Percentiles rank a stretch among this genome's conserved stretches.
Conservation (phyloP, 92 coral and sea anemone genomes). For the Galaxea fascicularis region DNA sequence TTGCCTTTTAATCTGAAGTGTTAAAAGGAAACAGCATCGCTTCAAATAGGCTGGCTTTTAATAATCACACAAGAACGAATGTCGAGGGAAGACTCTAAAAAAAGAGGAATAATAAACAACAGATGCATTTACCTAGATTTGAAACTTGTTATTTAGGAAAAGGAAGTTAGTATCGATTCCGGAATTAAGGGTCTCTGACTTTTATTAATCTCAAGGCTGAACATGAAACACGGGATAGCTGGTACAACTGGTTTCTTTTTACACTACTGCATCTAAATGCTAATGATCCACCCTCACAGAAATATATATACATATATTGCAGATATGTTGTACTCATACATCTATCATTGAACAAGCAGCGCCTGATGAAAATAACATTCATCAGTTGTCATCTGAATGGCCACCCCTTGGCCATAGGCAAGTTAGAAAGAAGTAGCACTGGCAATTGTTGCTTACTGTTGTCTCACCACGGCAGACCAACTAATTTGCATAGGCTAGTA, state of each 20-base stretch:
- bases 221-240: constrained; percentile 1
- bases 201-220: constrained; percentile 7
- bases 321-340: too few species aligned
- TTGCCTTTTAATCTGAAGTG: neutral
- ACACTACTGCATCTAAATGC: neutral
- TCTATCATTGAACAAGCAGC: too few species aligned
- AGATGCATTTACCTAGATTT: neutral
- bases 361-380: neutral
- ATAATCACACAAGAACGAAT: neutral
- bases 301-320: neutral
- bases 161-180: neutral
- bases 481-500: too few species aligned
- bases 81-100: neutral
- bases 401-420: too few species aligned
- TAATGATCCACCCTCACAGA: neutral
- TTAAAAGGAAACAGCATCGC: neutral
- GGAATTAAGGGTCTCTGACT: neutral
- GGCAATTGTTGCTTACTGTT: too few species aligned
- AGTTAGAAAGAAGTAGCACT: too few species aligned
- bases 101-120: neutral
- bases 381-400: too few species aligned
- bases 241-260: constrained; percentile 4
- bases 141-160: constrained; percentile 3
- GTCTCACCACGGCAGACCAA: neutral
- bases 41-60: neutral